Conservation (phyloP, 2,797 vertebrate genomes). For the Phrynocephalus forsythii region DNA sequence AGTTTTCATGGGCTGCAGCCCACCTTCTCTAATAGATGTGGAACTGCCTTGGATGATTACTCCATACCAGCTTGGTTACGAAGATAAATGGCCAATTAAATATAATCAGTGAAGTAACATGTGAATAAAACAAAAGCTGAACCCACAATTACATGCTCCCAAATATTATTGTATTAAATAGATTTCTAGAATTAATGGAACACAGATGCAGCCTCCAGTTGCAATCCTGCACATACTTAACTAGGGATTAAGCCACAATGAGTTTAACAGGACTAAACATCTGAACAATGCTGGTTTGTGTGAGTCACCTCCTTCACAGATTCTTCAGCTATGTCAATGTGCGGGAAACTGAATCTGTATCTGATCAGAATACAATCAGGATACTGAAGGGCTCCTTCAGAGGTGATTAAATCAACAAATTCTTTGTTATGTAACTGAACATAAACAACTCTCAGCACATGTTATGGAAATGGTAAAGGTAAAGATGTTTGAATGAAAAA, state of each 20-base stretch:
- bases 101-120: background rate
- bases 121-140: background rate
- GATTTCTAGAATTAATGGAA: background rate
- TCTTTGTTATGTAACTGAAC: background rate
- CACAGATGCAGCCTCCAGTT: background rate
- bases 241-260: background rate
- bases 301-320: too few relatives aligned
- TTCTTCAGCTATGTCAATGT: too few relatives aligned
- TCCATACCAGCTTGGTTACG: too few relatives aligned
- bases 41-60: background rate
- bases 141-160: background rate
- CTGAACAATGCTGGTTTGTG: background rate
- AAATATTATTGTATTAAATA: background rate
- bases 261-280: background rate
- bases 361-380: background rate
- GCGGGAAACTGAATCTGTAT: background rate
- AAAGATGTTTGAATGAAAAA: background rate
- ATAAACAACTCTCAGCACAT: background rate
- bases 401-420: background rate
- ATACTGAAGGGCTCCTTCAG: background rate
- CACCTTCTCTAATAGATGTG: background rate
- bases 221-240: too few relatives aligned
- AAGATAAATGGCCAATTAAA: too few relatives aligned
- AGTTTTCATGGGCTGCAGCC: background rate
- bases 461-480: background rate